Base-by-base conservation (phyloP, 2,797 vertebrate species). In the Euphonia xanthogaster region DNA sequence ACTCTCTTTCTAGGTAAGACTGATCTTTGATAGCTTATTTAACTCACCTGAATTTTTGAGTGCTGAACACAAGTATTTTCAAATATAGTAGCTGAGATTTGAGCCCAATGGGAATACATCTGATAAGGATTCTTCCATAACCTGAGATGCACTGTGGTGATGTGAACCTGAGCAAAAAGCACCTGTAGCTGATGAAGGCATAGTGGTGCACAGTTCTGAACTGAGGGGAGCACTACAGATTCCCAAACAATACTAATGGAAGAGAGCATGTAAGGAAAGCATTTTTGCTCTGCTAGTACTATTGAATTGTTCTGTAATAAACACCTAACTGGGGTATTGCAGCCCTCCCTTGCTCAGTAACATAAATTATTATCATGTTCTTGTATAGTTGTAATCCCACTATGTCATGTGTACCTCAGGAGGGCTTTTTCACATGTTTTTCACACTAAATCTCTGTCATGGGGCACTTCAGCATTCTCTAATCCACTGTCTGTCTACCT, bases 1-100 rank as follows among this genome's bases (percentile, higher is more conserved):
- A 90, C 20, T 16, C 85, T 83, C 50, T 90, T 42, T 66, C 88
- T 44, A 91, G 94, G 97, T 97, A 95, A 96, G 94, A 68, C 27
- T 71, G 61, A 42, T 27, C 23, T 91, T 65, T 39, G 22, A 14
- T 33, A 55, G 14, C 31, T 86, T 66, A 62, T 63, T 70, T 74
- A 86, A 50, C 15, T 79, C 27, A 42, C 7, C 21, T 78, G 55
- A 83, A 70, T 7, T 45, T 60, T 13, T 45, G 50, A 77, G 61
- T 57, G 47, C 72, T 75, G 47, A 74, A n/a, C 31, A 44, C 62
- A 88, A 42, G 7, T 48, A 4, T 55, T 66, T 72, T 66, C 40
- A 71, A 19, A n/a, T 42, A 14, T 33, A 75, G 55, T 7, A 35
- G 35, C 23, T 63, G 54, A 70, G 63, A 40, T 66, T 25, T 74